Base-by-base conservation (phyloP, 2,888 invertebrate genomes). In the Leptopterna dolabrata region DNA sequence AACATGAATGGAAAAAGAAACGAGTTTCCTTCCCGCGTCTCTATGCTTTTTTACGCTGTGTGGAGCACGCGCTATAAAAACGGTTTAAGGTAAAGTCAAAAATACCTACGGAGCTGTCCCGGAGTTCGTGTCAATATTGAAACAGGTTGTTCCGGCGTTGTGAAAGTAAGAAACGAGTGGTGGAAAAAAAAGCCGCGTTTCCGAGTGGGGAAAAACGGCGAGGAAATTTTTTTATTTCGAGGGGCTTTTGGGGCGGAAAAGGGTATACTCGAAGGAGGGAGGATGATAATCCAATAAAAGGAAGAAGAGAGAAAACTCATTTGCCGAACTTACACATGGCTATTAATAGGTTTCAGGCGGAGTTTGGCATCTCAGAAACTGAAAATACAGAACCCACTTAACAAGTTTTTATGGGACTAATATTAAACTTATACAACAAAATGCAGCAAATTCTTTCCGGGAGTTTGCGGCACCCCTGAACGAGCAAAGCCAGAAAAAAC, bases 121-220 rank as follows among this genome's bases (percentile, higher is more conserved):
- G 63, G 63, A 63, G 63, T 63, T 63, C 4, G 63, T 63, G 63
- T 63, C 63, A 63, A 63, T 63, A 63, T 63, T 63, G 63, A 63
- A 63, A 63, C 63, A 63, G 63, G 63, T 63, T 24, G 63, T 24
- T 63, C 19, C 6, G 24, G 63, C 63, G 24, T 24, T 19, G 11
- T 7, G 63, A 0, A 4, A 2, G 9, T n/a, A 24, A 55, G 24
- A 63, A 63, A 63, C 27, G 63, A 24, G 24, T 63, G 6, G 19
- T 11, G 14, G 19, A 7, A 19, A n/a, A 36, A 36, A 36, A 63
- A 63, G 24, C 19, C 13, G 47, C 47, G 47, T 47, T 47, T 47
- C 47, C 47, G 13, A 47, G 47, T 7, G 13, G 16, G 7, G 63
- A 11, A 43, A 11, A 11, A 11, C 43, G 24, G 24, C 9, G 63